A percentile compares a stretch with the other conserved stretches of the same genome.
These are phyloP conservation scores for Euwallacea fornicatus DNA, from an alignment of 1,140 invertebrate genomes.

Conservation along the genomic window DNA sequence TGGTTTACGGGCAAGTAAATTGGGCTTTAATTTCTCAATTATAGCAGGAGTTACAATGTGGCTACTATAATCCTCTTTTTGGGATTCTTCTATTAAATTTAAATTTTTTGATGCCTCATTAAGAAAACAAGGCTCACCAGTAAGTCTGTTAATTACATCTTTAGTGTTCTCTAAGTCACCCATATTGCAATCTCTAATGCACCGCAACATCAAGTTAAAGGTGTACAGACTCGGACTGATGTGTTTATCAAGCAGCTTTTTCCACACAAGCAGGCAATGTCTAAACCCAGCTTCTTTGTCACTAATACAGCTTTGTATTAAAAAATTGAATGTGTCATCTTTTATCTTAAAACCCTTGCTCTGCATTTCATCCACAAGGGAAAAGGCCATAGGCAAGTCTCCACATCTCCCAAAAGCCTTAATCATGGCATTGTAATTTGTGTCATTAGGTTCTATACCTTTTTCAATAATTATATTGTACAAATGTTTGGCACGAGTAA, in stretches of 20 bases:
- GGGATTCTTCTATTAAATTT: not conserved
- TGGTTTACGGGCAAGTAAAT: slow-evolving; percentile 60
- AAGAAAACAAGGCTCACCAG: not conserved
- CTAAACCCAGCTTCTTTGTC: slow-evolving; percentile 78
- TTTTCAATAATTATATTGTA: slow-evolving; percentile 70
- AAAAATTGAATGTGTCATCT: slow-evolving; percentile 72
- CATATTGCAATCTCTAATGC: slow-evolving; percentile 76
- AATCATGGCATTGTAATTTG: slow-evolving; percentile 85
- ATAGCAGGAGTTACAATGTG: not conserved
- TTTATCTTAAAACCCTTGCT: slow-evolving; percentile 66
- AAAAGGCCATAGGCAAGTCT: slow-evolving; percentile 74
- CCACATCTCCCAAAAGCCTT: slow-evolving; percentile 86
- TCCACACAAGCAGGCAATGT: slow-evolving; percentile 81
- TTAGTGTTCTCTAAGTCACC: slow-evolving; percentile 66
- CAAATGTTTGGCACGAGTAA: slow-evolving; percentile 66
- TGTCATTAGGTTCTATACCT: slow-evolving; percentile 67
- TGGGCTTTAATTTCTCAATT: slow-evolving; percentile 51
- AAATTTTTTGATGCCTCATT: not conserved
- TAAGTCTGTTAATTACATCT: slow-evolving; percentile 46
- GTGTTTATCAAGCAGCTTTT: slow-evolving; percentile 69
- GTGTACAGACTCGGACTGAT: slow-evolving; percentile 70
- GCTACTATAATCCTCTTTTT: not conserved
- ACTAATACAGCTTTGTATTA: slow-evolving; percentile 80
- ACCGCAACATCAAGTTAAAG: slow-evolving; percentile 81
- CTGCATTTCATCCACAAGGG: slow-evolving; percentile 81